Percentiles rank a stretch among this genome's conserved stretches.
Conservation (phyloP, 2,888 invertebrate genomes). For the Scrobipalpa costella region DNA sequence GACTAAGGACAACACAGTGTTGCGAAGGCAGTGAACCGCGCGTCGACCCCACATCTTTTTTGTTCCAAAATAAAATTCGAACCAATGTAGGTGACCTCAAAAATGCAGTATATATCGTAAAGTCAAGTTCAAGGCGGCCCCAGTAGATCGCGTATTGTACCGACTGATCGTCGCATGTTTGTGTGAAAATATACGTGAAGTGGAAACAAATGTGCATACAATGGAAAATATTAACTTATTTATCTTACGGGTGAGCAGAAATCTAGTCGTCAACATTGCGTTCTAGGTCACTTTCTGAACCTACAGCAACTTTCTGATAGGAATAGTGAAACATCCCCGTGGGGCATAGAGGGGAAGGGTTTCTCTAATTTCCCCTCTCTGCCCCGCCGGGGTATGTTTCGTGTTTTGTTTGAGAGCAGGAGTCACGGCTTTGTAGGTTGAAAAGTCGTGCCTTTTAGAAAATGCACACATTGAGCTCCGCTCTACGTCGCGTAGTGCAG, state of each 20-base stretch:
- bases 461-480: too few species aligned
- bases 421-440: too few species aligned
- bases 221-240: constrained; percentile 52
- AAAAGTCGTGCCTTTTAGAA: too few species aligned
- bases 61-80: constrained; percentile 35
- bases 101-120: constrained; percentile 54
- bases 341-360: too few species aligned
- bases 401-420: too few species aligned
- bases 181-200: not conserved
- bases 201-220: not conserved
- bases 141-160: constrained; percentile 37
- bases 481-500: too few species aligned
- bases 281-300: too few species aligned
- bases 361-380: too few species aligned
- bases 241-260: constrained; percentile 52
- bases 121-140: constrained; percentile 63
- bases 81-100: constrained; percentile 36
- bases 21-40: not conserved
- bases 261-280: not conserved
- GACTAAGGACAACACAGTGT: not conserved
- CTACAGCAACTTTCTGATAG: too few species aligned
- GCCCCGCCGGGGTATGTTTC: too few species aligned
- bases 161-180: not conserved
- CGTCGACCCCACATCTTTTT: constrained; percentile 41
- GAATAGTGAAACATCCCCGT: too few species aligned